Base-by-base conservation (phyloP, 1,140 invertebrate genomes). In the Sycobia sp. region DNA sequence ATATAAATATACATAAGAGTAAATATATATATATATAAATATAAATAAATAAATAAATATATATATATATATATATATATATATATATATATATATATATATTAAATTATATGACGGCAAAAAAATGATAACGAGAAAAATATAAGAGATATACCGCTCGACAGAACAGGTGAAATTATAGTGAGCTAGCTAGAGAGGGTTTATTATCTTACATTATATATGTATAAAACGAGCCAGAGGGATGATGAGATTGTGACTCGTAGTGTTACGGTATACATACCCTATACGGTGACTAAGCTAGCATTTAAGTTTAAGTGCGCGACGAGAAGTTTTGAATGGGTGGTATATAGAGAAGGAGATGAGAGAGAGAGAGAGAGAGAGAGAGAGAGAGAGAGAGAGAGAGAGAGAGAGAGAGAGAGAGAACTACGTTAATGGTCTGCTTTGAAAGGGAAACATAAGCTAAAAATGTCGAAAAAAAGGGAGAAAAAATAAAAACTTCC, bases 171-270 rank as follows among this genome's bases (percentile, higher is more conserved):
- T 65, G 69, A 67, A 74, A 72, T n/a, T 68, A 69, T 77, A 74
- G 71, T 71, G 60, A 76, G 68, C 71, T 75, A 75, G 71, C 67
- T 75, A 73, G 73, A 74, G 71, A 74, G 67, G 71, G 71, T 67
- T 59, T 73, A 74, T 71, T 62, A 73, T 73, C 50, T 46, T 54
- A 38, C n/a, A 16, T 71, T 75, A n/a, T n/a, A n/a, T n/a, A n/a
- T n/a, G 71, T 74, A 71, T 75, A 69, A 73, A 71, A 64, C 65
- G 34, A 55, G 62, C 38, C 36, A 60, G 50, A n/a, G n/a, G 43
- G 65, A 61, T 60, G 32, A 47, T 51, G 58, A 71, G 39, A 69
- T 66, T 66, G 60, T 70, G 60, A 65, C 61, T 65, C 62, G 68
- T 65, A 69, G 69, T 67, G 65, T 69, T 74, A 68, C 41, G 66